A percentile compares a stretch with the other conserved stretches of the same genome.
Conservation (phyloP, 2,888 invertebrate genomes). For the Athalia circularis region DNA sequence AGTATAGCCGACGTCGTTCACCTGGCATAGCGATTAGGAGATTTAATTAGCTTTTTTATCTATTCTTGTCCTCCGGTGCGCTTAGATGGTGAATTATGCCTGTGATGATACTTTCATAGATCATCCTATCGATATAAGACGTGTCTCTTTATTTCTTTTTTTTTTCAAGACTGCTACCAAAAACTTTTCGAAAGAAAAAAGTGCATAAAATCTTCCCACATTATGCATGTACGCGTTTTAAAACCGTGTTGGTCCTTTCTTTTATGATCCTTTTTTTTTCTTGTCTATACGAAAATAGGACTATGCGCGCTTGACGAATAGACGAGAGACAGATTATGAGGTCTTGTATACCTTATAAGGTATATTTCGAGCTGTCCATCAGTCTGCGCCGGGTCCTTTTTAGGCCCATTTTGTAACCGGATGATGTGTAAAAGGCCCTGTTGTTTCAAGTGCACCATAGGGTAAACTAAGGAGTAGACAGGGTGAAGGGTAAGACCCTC, state of each 20-base stretch:
- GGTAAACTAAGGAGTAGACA: neutral
- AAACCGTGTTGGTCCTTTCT: no score
- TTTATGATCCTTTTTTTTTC: no score
- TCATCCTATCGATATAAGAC: neutral
- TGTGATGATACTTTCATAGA: slow-evolving; percentile 18
- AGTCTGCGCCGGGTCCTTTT: neutral
- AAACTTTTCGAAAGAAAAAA: neutral
- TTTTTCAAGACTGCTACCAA: neutral
- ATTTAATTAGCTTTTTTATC: slow-evolving; percentile 29
- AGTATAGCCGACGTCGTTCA: no score
- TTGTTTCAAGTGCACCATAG: slow-evolving; percentile 34
- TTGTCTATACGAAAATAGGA: neutral
- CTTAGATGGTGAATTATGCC: slow-evolving; percentile 3
- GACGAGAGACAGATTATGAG: slow-evolving; percentile 11
- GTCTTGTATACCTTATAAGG: neutral
- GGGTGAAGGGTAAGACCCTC: slow-evolving; percentile 36
- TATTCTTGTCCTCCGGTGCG: slow-evolving; percentile 1
- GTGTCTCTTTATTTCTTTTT: no score
- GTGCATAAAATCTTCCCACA: neutral
- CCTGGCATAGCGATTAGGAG: neutral
- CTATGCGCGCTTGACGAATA: slow-evolving; percentile 4
- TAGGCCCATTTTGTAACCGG: slow-evolving; percentile 3
- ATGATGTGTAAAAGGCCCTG: slow-evolving; percentile 39
- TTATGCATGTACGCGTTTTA: neutral
- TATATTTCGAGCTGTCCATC: slow-evolving; percentile 40